phyloP scores from a whole-genome alignment of 2,797 vertebrate genomes.

The Salmo trutta region DNA sequence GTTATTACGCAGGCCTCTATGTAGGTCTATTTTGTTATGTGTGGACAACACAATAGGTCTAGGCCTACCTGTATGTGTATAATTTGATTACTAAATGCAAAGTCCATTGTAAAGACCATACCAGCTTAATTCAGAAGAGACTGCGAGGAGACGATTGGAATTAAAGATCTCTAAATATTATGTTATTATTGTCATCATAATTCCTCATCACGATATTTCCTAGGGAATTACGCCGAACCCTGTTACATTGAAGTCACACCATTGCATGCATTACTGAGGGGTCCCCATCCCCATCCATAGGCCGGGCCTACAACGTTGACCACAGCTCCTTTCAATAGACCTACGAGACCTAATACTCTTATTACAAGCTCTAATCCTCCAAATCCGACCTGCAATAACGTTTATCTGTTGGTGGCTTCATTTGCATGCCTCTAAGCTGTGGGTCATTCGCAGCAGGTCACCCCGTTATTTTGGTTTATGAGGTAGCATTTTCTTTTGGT shows the following conservation, averaged over 20 bases:
- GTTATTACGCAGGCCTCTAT: background rate
- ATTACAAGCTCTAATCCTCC: constrained; percentile 84
- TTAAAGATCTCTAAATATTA: constrained; percentile 37
- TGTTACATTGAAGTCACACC: background rate
- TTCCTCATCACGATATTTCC: constrained; percentile 40
- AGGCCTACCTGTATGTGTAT: background rate
- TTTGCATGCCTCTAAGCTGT: constrained; percentile 70
- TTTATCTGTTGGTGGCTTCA: constrained; percentile 81
- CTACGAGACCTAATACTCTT: constrained; percentile 77
- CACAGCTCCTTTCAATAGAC: constrained; percentile 66
- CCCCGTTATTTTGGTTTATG: constrained; percentile 30
- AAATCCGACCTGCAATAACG: constrained; percentile 83
- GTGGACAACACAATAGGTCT: background rate
- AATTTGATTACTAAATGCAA: background rate
- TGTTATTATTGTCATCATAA: constrained; percentile 51
- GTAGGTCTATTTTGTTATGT: background rate
- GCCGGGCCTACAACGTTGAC: constrained; percentile 56
- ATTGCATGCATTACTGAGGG: constrained; percentile 25
- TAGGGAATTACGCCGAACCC: constrained; percentile 30
- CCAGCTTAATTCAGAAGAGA: background rate
- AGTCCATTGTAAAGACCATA: background rate
- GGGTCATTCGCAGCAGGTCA: constrained; percentile 62
- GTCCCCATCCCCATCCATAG: constrained; percentile 14
- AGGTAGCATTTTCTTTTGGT: constrained; percentile 9
- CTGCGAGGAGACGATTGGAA: constrained; percentile 22